Base-by-base conservation (phyloP, 2,113 vertebrate species). In the Poeciliopsis turrubarensis region DNA sequence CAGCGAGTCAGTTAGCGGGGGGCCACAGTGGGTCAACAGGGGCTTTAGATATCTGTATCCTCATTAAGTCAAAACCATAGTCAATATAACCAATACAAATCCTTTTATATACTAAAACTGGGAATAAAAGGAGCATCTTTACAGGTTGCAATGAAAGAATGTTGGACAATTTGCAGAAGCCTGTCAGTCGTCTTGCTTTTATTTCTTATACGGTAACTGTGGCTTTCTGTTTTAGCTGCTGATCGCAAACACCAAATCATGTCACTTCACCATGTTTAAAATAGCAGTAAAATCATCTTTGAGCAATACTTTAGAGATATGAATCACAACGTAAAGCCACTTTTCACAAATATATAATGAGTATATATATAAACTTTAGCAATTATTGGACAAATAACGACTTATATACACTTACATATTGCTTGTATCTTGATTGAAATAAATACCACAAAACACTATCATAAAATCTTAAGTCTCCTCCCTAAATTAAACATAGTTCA, bases 1-100 rank as follows among this genome's bases (percentile, higher is more conserved):
- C 78, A 97, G 82, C 0, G 96, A 96, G 0, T 91, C 86, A 2
- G 95, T 94, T 80, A 96, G 94, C 0, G 94, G 95, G 30, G 96
- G 96, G 13, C 95, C 95, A 0, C 90, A 1, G 2, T 96, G 96
- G 5, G 97, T 97, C 85, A 96, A 85, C 82, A 94, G 82, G 1
- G 95, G 96, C 72, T 94, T 96, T 66, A 96, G 78, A 65, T 96
- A 96, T 93, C 95, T 96, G 87, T 60, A 73, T 82, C 73, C 68
- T 66, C 87, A 93, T 96, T 94, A 95, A 30, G 19, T 32, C 27
- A 63, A 1, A 47, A 39, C 17, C 3, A 26, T 4, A 4, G 67
- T 10, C 60, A 30, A 14, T 19, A 29, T 17, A 78, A 31, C 17
- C 57, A 9, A 63, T 13, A 26, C 31, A 68, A 68, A 65, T 73